Evolutionary conservation across 2,888 invertebrate species (phyloP), one percentile per base, ranked within the genome.

Genomic region (Taphrorychus bicolor): DNA sequence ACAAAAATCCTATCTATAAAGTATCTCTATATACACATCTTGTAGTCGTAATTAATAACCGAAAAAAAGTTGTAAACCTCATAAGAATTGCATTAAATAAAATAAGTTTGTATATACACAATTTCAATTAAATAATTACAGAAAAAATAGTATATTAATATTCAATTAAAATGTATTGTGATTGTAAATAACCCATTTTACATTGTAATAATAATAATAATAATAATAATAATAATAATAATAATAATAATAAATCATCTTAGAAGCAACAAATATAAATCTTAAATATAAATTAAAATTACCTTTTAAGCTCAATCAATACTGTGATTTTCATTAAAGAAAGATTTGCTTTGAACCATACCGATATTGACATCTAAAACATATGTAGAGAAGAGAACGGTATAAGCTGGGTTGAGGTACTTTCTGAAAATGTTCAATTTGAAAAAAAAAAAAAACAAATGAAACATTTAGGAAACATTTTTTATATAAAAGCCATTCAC

Each of bases 1-100:
- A 76, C 77, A 78, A 75, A 77, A 76, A 77, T 45, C 45, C 14
- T 45, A 17, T 45, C 45, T 45, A 45, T 16, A 45, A 45, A 45
- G 45, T 45, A 45, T 45, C 5, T 45, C 45, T 45, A 45, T 45
- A 45, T 45, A 45, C 45, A 45, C 9, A 9, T 32, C 32, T 32
- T 7, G 45, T 45, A 45, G 14, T 45, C 5, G n/a, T 42, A 45
- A 45, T n/a, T 45, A 17, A 45, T 17, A 7, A 45, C 4, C 45
- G 17, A 45, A 45, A 16, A 45, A 45, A n/a, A 45, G 16, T 7
- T 17, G 14, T 16, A 17, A 45, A n/a, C 17, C 14, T 11, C 45
- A 45, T 45, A 45, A 14, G 16, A 45, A 7, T 45, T 45, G 14
- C 5, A 14, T 45, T 14, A 45, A 45, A 45, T 45, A 45, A 16